Base-by-base conservation (phyloP, 2,113 vertebrate genomes). In the Centropristis striata region DNA sequence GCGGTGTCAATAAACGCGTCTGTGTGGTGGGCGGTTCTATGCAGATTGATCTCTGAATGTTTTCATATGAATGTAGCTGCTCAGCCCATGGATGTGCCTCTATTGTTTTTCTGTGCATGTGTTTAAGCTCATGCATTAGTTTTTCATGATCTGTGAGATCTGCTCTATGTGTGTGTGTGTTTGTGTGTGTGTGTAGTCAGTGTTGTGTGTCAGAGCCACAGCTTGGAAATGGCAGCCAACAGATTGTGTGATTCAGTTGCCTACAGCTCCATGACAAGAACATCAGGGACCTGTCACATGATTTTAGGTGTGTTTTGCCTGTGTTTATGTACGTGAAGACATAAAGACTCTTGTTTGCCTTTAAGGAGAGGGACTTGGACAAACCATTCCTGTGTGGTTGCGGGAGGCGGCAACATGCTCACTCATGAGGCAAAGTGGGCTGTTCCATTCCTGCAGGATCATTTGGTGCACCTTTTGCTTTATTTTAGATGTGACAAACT, bases 191-290 rank as follows among this genome's bases (percentile, higher is more conserved):
- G 50, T 57, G 27, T 61, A 59, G 12, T 72, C 74, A 46, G 8
- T 37, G 58, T 75, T 57, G 84, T 86, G 80, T 90, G 70, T 89
- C 80, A 44, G 46, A 84, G 51, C 87, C 81, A 67, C 80, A 81
- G 88, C 76, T 81, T 88, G 87, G 86, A 80, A 85, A 86, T 85
- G 82, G 80, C 89, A 91, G 73, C 75, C 61, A 87, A 87, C 93
- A 93, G 90, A 92, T 92, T 92, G 90, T 83, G 20, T 47, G 71
- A 83, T 84, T 84, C 49, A 60, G 70, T 81, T 44, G 70, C 83
- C 86, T 81, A 55, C 55, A 81, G 82, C 71, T 76, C 68, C 20
- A 18, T 83, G 64, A 85, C 71, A 60, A 71, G 73, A 81, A 63
- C 82, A 73, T 71, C 68, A 86, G 78, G 44, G 53, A 51, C 18